Percentiles rank a stretch among this genome's conserved stretches.
phyloP scores from a whole-genome alignment of 2,797 vertebrate genomes.

The Psittacula echo region DNA sequence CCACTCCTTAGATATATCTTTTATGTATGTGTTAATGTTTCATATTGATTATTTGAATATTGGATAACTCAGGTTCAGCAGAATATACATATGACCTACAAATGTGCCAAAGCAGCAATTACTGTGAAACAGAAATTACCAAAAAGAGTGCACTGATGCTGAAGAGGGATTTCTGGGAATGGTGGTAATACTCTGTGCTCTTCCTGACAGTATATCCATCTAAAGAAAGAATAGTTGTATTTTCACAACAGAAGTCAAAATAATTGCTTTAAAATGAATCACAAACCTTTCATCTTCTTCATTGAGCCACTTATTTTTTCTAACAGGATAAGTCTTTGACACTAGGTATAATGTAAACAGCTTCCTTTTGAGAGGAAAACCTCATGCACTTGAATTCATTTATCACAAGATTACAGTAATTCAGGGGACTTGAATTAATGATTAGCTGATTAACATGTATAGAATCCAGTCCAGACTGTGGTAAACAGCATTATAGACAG shows the following conservation, averaged over 20 bases:
- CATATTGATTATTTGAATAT: slow-evolving; percentile 43
- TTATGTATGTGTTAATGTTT: neutral
- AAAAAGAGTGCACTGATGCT: neutral
- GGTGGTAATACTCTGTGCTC: neutral
- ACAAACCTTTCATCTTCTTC: neutral
- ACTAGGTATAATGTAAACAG: neutral
- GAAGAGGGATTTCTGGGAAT: neutral
- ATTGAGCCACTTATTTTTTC: neutral
- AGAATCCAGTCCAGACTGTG: neutral
- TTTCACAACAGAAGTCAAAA: neutral
- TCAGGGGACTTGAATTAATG: neutral
- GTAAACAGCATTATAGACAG: neutral
- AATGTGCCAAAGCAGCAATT: slow-evolving; percentile 28
- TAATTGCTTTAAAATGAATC: neutral
- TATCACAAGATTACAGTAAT: slow-evolving; percentile 5
- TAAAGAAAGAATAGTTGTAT: neutral
- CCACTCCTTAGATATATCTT: neutral
- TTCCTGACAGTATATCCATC: neutral
- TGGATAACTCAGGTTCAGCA: slow-evolving; percentile 46
- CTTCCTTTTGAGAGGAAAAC: neutral
- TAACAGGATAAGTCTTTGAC: neutral
- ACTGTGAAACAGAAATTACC: neutral
- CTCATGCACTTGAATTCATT: neutral
- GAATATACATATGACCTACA: slow-evolving; percentile 7
- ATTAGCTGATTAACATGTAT: neutral